These are phyloP conservation scores for Papilio protenor DNA, from an alignment of 2,888 invertebrate genomes.

Conservation along the genomic window DNA sequence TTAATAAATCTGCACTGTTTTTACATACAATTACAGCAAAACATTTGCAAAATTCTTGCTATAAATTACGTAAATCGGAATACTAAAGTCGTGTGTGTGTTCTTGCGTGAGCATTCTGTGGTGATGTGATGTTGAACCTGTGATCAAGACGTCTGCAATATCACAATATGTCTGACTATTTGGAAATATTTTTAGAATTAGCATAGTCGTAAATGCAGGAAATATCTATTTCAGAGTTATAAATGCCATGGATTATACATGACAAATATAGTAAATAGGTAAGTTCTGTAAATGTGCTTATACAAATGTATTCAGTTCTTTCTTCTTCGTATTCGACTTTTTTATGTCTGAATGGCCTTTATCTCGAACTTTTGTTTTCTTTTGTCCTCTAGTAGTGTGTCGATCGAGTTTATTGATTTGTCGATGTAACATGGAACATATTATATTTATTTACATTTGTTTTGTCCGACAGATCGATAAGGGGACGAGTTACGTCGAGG, in stretches of 20 bases:
- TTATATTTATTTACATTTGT: constrained; percentile 71
- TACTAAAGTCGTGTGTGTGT: constrained; percentile 67
- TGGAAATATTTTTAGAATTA: constrained; percentile 83
- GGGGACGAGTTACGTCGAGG: constrained; percentile 72
- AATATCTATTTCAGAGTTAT: constrained; percentile 62
- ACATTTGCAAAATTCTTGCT: constrained; percentile 51
- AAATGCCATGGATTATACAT: constrained; percentile 75
- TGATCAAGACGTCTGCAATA: constrained; percentile 80
- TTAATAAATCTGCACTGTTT: neutral
- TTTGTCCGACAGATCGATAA: constrained; percentile 82
- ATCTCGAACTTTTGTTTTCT: constrained; percentile 82
- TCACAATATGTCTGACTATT: constrained; percentile 82
- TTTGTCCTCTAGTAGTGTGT: constrained; percentile 78
- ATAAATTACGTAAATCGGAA: constrained; percentile 67
- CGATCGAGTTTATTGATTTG: constrained; percentile 71
- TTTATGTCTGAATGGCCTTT: constrained; percentile 84
- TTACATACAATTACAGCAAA: neutral
- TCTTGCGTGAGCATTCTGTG: constrained; percentile 46
- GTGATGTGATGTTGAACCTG: constrained; percentile 51
- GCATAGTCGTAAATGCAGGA: constrained; percentile 66
- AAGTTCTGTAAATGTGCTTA: constrained; percentile 56
- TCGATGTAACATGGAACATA: constrained; percentile 61
- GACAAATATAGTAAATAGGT: constrained; percentile 69
- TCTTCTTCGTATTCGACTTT: constrained; percentile 71
- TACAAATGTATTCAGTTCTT: constrained; percentile 63